A percentile compares a stretch with the other conserved stretches of the same genome.
These are phyloP conservation scores for Capricornis sumatraensis DNA, from an alignment of 2,113 vertebrate genomes.

Conservation along the genomic window DNA sequence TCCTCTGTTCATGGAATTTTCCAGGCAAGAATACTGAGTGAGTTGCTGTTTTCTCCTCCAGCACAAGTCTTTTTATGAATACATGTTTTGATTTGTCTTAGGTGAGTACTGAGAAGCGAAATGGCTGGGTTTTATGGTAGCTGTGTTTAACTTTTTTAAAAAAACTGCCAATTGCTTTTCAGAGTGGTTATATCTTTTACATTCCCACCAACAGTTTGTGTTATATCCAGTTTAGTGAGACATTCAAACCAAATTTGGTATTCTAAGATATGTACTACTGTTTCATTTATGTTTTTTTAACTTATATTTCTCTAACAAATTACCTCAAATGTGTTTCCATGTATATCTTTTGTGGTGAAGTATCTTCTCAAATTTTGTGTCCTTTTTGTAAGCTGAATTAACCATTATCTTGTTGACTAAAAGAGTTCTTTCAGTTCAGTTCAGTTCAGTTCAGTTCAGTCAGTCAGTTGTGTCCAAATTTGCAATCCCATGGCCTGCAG, in stretches of 20 bases:
- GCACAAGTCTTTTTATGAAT: background rate
- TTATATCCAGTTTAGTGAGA: background rate
- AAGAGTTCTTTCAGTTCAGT: background rate
- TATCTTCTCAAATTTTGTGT: background rate
- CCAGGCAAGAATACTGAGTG: background rate
- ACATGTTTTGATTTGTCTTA: background rate
- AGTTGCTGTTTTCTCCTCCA: background rate
- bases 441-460: background rate
- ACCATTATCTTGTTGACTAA: background rate
- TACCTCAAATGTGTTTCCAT: background rate
- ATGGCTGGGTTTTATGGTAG: background rate
- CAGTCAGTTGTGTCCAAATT: background rate
- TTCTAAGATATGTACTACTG: background rate
- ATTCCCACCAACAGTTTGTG: background rate
- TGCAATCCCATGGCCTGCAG: background rate
- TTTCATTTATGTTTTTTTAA: background rate
- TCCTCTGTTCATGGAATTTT: background rate
- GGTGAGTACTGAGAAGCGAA: background rate
- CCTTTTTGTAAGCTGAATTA: background rate
- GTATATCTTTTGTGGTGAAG: background rate
- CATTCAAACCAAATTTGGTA: background rate
- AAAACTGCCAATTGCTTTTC: background rate
- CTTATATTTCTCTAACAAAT: background rate
- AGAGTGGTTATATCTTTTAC: background rate
- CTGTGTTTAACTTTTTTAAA: background rate